Evolutionary conservation across 2,888 invertebrate genomes (phyloP).

Genomic region (Pimpla rufipes): DNA sequence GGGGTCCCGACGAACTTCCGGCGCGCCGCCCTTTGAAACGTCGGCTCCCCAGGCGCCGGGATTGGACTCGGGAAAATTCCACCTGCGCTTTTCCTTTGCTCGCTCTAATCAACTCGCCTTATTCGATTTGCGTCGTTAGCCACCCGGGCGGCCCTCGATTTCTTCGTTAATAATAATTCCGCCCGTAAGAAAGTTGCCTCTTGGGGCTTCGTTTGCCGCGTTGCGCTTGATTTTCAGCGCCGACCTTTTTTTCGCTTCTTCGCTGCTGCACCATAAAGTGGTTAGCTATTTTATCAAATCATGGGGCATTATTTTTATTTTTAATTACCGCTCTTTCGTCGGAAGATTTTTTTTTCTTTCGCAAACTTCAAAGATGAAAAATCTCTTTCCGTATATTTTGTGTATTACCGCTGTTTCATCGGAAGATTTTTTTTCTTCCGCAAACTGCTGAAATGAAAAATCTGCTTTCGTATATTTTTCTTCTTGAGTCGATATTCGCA

Average conservation of each 20-base stretch:
- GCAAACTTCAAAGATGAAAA: too few relatives aligned
- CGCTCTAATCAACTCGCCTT: slow-evolving; percentile 43
- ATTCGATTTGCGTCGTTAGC: slow-evolving; percentile 63
- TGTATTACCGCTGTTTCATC: too few relatives aligned
- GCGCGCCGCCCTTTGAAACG: slow-evolving; percentile 53
- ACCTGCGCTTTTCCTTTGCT: slow-evolving; percentile 54
- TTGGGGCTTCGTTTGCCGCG: neutral
- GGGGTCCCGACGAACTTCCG: slow-evolving; percentile 44
- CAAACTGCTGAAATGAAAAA: too few relatives aligned
- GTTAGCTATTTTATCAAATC: too few relatives aligned
- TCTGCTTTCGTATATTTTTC: too few relatives aligned
- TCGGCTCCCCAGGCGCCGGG: slow-evolving; percentile 6
- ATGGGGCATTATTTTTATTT: too few relatives aligned
- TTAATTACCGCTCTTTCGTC: too few relatives aligned
- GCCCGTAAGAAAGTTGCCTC: slow-evolving; percentile 32
- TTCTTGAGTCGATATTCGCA: too few relatives aligned
- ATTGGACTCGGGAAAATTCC: slow-evolving; percentile 36
- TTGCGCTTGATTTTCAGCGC: neutral
- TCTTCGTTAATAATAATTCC: slow-evolving; percentile 52
- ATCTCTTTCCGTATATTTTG: too few relatives aligned
- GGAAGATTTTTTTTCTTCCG: too few relatives aligned
- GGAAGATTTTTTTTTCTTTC: too few relatives aligned
- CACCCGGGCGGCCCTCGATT: neutral
- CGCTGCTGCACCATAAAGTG: too few relatives aligned
- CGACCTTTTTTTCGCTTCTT: neutral